phyloP scores from a whole-genome alignment of 1,140 invertebrate species.

The Caerostris extrusa region DNA sequence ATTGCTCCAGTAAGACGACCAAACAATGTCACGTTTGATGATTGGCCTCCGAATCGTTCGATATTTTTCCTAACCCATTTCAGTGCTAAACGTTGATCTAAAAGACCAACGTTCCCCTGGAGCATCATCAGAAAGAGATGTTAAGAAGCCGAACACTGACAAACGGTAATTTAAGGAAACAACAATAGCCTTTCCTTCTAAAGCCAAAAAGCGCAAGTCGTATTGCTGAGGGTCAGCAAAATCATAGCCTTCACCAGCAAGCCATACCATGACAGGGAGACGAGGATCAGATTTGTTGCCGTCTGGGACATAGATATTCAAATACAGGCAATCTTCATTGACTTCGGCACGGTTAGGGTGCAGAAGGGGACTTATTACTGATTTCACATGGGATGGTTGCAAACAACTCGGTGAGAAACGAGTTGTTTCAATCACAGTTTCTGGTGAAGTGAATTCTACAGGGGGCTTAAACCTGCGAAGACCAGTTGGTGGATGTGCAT shows the following conservation, averaged over 20 bases:
- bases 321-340: constrained; percentile 79
- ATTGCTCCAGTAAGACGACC: constrained; percentile 83
- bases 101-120: constrained; percentile 94
- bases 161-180: constrained; percentile 81
- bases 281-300: constrained; percentile 80
- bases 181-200: constrained; percentile 80
- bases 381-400: constrained; percentile 78
- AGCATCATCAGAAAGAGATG: constrained; percentile 86
- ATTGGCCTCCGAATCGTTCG: constrained; percentile 91
- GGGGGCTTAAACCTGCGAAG: constrained; percentile 78
- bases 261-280: constrained; percentile 80
- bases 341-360: constrained; percentile 54
- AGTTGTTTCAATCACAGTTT: constrained; percentile 28
- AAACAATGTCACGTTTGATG: constrained; percentile 91
- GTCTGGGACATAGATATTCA: constrained; percentile 79
- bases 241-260: constrained; percentile 80
- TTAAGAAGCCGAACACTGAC: constrained; percentile 92
- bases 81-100: constrained; percentile 94
- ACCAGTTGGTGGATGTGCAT: constrained; percentile 79
- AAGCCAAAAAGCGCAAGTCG: constrained; percentile 79
- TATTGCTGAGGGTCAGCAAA: constrained; percentile 79
- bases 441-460: background rate
- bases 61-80: constrained; percentile 94
- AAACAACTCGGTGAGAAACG: constrained; percentile 78
- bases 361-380: constrained; percentile 78